A percentile compares a stretch with the other conserved stretches of the same genome.
phyloP scores from a whole-genome alignment of 2,113 vertebrate species.

The Leucosticte australis region DNA sequence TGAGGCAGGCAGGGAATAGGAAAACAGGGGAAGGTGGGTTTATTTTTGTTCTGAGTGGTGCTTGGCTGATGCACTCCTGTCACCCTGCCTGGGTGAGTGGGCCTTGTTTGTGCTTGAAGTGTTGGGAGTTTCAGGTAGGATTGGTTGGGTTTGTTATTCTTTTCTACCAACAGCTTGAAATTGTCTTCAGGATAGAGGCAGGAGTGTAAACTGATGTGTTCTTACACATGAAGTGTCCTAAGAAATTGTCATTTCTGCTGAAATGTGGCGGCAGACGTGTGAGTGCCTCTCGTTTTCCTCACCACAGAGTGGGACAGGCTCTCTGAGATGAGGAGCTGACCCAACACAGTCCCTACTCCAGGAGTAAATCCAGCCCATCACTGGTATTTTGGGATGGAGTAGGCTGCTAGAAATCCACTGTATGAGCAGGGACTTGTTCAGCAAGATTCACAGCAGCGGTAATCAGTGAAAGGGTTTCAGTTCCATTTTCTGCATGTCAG shows the following conservation, averaged over 20 bases:
- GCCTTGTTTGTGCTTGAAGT: background rate
- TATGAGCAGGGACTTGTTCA: background rate
- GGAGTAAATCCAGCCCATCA: background rate
- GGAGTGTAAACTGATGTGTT: background rate
- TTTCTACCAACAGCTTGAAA: background rate
- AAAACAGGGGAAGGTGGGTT: background rate
- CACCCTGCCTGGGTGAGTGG: background rate
- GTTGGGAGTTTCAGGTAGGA: background rate
- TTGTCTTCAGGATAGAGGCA: background rate
- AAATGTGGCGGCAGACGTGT: background rate
- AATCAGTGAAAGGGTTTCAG: background rate
- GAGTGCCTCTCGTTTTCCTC: background rate
- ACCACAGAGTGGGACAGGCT: background rate
- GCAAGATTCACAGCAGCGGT: background rate
- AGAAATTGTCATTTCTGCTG: constrained; percentile 13
- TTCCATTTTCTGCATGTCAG: background rate
- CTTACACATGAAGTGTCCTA: background rate
- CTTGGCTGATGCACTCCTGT: background rate
- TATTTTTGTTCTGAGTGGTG: background rate
- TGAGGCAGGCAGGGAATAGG: background rate
- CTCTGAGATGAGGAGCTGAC: background rate
- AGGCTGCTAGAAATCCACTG: background rate
- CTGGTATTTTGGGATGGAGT: background rate
- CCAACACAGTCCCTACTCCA: background rate
- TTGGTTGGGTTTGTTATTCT: background rate